These are phyloP conservation scores for Phymatocera aterrima DNA, from an alignment of 2,888 invertebrate species.

Conservation along the genomic window DNA sequence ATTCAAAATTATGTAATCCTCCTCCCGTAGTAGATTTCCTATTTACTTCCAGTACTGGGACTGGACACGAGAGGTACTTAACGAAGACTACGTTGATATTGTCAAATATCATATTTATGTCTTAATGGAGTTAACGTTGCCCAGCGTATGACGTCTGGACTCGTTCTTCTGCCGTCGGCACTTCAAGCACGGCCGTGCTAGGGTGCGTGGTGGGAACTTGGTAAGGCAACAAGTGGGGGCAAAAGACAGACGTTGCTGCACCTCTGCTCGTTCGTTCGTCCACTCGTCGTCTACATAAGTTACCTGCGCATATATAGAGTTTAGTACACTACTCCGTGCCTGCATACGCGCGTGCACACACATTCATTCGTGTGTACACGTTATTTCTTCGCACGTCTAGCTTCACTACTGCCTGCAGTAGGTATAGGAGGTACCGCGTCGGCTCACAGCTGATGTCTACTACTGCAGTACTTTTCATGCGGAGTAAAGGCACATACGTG, in stretches of 20 bases:
- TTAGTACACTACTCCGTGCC: too few species aligned
- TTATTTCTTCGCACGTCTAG: conserved; percentile 34
- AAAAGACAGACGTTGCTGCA: background rate
- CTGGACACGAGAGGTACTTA: conserved; percentile 35
- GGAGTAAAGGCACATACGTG: too few species aligned
- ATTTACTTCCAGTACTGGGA: background rate
- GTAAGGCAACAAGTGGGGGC: conserved; percentile 49
- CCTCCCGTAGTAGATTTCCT: conserved; percentile 38
- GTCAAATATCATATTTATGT: conserved; percentile 56
- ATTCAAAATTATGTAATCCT: conserved; percentile 53
- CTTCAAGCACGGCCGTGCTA: background rate
- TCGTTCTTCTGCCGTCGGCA: conserved; percentile 38
- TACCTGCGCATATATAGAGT: background rate
- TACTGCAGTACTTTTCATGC: conserved; percentile 31
- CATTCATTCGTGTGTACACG: background rate
- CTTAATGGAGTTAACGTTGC: conserved; percentile 52
- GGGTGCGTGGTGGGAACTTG: conserved; percentile 39
- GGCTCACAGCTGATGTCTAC: conserved; percentile 15
- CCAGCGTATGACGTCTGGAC: conserved; percentile 41
- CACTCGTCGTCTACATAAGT: background rate
- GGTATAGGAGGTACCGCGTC: too few species aligned
- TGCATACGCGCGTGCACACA: background rate
- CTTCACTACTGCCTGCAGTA: conserved; percentile 40
- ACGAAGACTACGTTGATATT: conserved; percentile 42
- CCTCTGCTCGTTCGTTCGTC: background rate